Base-by-base conservation (phyloP, 2,113 vertebrate species). In the Lichenostomus cassidix region DNA sequence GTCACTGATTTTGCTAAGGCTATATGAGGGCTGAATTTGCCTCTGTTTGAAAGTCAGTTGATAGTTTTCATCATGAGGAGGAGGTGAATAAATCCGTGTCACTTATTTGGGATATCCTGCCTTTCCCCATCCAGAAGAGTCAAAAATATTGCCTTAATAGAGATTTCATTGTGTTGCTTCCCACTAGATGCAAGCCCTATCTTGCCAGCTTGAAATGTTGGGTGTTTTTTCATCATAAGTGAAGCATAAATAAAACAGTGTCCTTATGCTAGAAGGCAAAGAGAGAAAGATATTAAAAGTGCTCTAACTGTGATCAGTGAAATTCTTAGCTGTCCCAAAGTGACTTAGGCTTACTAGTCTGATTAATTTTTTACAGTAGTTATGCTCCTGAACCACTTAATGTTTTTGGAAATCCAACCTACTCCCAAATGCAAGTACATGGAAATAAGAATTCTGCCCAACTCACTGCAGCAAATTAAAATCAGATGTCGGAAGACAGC, bases 361-460 rank as follows among this genome's bases (percentile, higher is more conserved):
- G 76, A 89, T 92, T 87, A 90, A 94, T 94, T 89, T 96, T 94
- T 94, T 62, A 95, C 56, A 56, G 63, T n/a, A 87, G 81, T 83
- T 83, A 23, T 77, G 47, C 35, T 94, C 49, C 60, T 78, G 83
- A 91, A 67, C 42, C 52, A 80, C 86, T 94, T 76, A 90, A 42
- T 50, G 64, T 59, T 92, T 89, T 71, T 78, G n/a, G 69, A 94
- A 92, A 89, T 78, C 41, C 29, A 87, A 35, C 37, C 49, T 90
- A 73, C 63, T 94, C 46, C 22, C 65, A 89, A 74, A 70, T 46
- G 49, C 28, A 85, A 96, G 50, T 49, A 35, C 33, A 93, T 49
- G 69, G 69, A 94, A 95, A 84, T 82, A 87, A 94, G 41, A 92
- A 78, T 50, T 78, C 42, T 80, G 59, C 64, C 68, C 7, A 1